Evolutionary conservation across 2,797 vertebrate species (phyloP), one percentile per base, ranked within the genome.

Genomic region (Gallinago solitaria): DNA sequence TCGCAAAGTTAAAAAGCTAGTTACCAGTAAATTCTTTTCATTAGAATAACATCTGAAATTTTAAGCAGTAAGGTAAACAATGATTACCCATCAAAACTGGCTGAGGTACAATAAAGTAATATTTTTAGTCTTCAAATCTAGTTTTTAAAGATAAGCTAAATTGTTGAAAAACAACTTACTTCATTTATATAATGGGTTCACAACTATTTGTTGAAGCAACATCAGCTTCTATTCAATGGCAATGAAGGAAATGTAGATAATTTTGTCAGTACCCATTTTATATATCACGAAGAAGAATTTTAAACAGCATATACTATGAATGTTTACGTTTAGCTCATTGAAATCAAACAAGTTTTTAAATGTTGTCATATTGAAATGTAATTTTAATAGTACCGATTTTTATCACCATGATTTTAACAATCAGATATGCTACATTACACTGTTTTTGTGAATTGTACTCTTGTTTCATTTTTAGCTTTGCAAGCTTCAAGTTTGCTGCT

Each of bases 11-110:
- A 98, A 99, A 98, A 98, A 99, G 98, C 98, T 98, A 98, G 98
- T 99, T 98, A 99, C 98, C 98, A 97, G 98, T 98, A 98, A 98
- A 99, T 98, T 99, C 98, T 98, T 98, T 98, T 98, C 98, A 98
- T 99, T 99, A 99, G 98, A 98, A 98, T 98, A 98, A 98, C 98
- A 98, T 98, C 98, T 98, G 98, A 99, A 98, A 98, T 98, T 98
- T 98, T 98, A 98, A 98, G 97, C 98, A 98, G 97, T 97, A 98
- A 98, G 98, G 98, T 99, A 99, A 99, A 99, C 98, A 99, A 96
- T 98, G 98, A 98, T 98, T 99, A 98, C 97, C 94, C 84, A 98
- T 98, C 98, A 98, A 98, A 98, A 98, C 98, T 98, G 98, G 98
- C 86, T 97, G 97, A 94, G 97, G 92, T 94, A 96, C 96, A 97